A percentile compares a stretch with the other conserved stretches of the same genome.
Evolutionary conservation across 2,888 invertebrate genomes (phyloP).

Genomic region (Perithous albicinctus): DNA sequence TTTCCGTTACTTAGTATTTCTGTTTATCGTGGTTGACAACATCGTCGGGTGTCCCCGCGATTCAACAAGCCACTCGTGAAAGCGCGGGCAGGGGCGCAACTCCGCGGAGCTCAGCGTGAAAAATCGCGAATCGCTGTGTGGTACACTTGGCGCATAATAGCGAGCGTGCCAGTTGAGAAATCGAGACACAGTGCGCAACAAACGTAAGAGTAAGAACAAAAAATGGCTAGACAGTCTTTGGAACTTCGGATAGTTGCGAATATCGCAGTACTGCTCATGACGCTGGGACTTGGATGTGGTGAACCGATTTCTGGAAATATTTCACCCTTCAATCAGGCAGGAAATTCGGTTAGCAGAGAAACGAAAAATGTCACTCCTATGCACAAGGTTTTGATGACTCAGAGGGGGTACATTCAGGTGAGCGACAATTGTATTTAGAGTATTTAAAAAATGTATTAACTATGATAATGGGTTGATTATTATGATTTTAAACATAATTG

Average conservation of each 20-base stretch:
- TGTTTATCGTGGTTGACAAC: not conserved
- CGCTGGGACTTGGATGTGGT: not conserved
- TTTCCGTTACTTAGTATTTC: not conserved
- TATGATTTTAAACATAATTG: not conserved
- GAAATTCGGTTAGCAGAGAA: not conserved
- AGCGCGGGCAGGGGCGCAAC: not conserved
- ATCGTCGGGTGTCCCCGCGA: slow-evolving; percentile 7
- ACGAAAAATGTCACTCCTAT: slow-evolving; percentile 79
- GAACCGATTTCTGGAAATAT: slow-evolving; percentile 10
- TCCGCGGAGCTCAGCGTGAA: slow-evolving; percentile 3
- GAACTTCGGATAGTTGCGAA: not conserved
- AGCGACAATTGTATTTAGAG: slow-evolving; percentile 20
- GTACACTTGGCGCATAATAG: slow-evolving; percentile 23
- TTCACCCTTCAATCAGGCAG: not conserved
- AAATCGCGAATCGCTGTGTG: slow-evolving; percentile 18
- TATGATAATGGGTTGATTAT: too few species aligned
- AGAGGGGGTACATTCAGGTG: slow-evolving; percentile 90
- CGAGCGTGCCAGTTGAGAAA: slow-evolving; percentile 27
- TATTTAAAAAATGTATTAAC: too few species aligned
- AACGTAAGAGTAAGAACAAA: slow-evolving; percentile 5
- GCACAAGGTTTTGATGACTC: slow-evolving; percentile 88
- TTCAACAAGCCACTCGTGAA: not conserved
- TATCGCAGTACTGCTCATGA: slow-evolving; percentile 14
- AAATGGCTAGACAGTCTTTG: slow-evolving; percentile 38
- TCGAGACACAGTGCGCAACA: slow-evolving; percentile 15